phyloP scores from a whole-genome alignment of 64 coral and sea anemone genomes.

The Dendrophyllia cribrosa region DNA sequence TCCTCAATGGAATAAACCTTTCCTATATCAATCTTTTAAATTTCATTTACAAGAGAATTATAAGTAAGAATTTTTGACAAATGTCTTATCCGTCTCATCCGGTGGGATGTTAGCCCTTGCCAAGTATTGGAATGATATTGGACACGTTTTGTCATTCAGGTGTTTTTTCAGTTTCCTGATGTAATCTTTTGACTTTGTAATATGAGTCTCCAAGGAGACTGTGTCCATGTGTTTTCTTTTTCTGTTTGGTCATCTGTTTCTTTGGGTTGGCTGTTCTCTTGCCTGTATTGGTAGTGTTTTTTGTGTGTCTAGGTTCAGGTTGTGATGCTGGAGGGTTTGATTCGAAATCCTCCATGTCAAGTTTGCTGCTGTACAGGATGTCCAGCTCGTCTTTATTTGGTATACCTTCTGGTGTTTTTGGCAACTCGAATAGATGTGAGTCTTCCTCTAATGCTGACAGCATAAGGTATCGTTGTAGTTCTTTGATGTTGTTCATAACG shows the following conservation, averaged over 20 bases:
- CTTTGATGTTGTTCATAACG: neutral
- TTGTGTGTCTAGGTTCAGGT: slow-evolving; percentile 8
- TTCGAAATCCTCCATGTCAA: neutral
- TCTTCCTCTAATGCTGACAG: neutral
- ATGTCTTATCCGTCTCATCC: too few species aligned
- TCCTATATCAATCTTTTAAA: too few species aligned
- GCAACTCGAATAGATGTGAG: neutral
- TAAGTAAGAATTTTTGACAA: too few species aligned
- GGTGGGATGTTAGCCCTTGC: too few species aligned
- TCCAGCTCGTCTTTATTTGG: neutral
- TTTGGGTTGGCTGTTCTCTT: neutral
- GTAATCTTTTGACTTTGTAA: too few species aligned
- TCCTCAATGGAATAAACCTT: too few species aligned
- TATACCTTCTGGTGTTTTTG: neutral
- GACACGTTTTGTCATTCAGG: too few species aligned
- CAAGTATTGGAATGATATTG: too few species aligned
- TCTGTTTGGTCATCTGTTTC: neutral
- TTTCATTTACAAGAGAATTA: too few species aligned
- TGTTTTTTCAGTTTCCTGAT: too few species aligned
- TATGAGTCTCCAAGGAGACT: too few species aligned
- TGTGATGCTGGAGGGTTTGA: slow-evolving; percentile 5
- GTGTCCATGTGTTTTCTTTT: too few species aligned
- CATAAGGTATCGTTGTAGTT: neutral
- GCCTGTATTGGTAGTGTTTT: neutral
- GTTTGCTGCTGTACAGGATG: neutral